A percentile compares a stretch with the other conserved stretches of the same genome.
Conservation (phyloP, 2,797 vertebrate species). For the Gymnoscopelus braueri region DNA sequence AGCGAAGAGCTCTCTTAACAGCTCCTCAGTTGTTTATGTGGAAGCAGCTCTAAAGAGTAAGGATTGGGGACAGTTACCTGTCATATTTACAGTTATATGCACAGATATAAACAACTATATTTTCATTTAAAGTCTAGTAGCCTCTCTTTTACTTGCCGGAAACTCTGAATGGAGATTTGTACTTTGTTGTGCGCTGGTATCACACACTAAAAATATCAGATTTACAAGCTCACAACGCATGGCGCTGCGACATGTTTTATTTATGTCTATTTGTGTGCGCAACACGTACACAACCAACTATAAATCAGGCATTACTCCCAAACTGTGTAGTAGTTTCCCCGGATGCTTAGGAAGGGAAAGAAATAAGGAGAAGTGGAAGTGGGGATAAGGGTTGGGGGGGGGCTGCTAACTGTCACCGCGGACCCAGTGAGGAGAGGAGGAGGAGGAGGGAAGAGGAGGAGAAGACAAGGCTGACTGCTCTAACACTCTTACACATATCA, state of each 20-base stretch:
- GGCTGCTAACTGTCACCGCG: slow-evolving; percentile 75
- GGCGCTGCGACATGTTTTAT: too few species aligned
- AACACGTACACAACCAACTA: too few species aligned
- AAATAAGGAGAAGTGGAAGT: slow-evolving; percentile 55
- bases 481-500: slow-evolving; percentile 82
- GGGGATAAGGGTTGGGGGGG: slow-evolving; percentile 22
- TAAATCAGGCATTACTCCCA: slow-evolving; percentile 30
- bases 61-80: slow-evolving; percentile 41
- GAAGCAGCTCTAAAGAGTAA: slow-evolving; percentile 25
- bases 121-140: slow-evolving; percentile 43
- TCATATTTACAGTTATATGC: slow-evolving; percentile 25
- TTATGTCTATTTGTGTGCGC: too few species aligned
- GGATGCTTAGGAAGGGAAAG: slow-evolving; percentile 60
- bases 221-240: too few species aligned
- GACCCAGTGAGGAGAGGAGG: slow-evolving; percentile 68
- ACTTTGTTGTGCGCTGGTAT: too few species aligned
- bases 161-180: slow-evolving; percentile 32
- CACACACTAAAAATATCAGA: too few species aligned
- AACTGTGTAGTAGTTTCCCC: slow-evolving; percentile 59
- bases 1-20: slow-evolving; percentile 60
- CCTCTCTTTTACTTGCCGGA: slow-evolving; percentile 58
- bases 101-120: slow-evolving; percentile 8
- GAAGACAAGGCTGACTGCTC: slow-evolving; percentile 79
- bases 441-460: slow-evolving; percentile 57
- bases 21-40: slow-evolving; percentile 40